Evolutionary conservation across 2,888 invertebrate species (phyloP).

Genomic region (Ramazzottius varieornatus): DNA sequence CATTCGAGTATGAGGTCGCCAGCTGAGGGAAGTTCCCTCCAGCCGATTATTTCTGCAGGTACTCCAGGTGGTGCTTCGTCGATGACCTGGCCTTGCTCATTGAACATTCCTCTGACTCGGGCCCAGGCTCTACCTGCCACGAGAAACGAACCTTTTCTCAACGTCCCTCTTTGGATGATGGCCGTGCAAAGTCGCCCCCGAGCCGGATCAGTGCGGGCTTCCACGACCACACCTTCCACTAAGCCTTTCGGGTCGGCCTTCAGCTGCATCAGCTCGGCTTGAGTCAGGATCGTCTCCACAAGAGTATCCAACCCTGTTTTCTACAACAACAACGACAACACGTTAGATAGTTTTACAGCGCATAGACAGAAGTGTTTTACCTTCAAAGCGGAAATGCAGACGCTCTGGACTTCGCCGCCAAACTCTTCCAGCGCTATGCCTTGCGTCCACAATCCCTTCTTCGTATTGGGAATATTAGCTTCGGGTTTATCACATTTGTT

Average conservation of each 20-base stretch:
- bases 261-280: constrained; percentile 52
- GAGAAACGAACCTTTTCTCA: constrained; percentile 44
- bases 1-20: constrained; percentile 69
- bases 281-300: constrained; percentile 46
- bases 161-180: constrained; percentile 54
- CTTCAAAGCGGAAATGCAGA: constrained; percentile 69
- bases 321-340: constrained; percentile 7
- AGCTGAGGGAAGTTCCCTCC: constrained; percentile 60
- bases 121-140: constrained; percentile 62
- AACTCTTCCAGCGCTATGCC: constrained; percentile 56
- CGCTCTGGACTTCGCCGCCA: constrained; percentile 71
- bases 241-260: constrained; percentile 52
- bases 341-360: too few species aligned
- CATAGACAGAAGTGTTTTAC: too few species aligned
- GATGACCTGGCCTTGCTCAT: constrained; percentile 42
- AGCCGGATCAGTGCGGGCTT: constrained; percentile 42
- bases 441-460: constrained; percentile 43
- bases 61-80: constrained; percentile 44
- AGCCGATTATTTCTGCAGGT: constrained; percentile 63
- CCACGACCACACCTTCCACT: constrained; percentile 68
- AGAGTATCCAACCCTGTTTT: constrained; percentile 37
- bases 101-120: constrained; percentile 45
- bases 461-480: constrained; percentile 53
- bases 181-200: constrained; percentile 51
- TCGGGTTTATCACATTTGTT: constrained; percentile 88